A percentile compares a stretch with the other conserved stretches of the same genome.
These are phyloP conservation scores for Dynastes grantii DNA, from an alignment of 2,888 invertebrate species.

Conservation along the genomic window DNA sequence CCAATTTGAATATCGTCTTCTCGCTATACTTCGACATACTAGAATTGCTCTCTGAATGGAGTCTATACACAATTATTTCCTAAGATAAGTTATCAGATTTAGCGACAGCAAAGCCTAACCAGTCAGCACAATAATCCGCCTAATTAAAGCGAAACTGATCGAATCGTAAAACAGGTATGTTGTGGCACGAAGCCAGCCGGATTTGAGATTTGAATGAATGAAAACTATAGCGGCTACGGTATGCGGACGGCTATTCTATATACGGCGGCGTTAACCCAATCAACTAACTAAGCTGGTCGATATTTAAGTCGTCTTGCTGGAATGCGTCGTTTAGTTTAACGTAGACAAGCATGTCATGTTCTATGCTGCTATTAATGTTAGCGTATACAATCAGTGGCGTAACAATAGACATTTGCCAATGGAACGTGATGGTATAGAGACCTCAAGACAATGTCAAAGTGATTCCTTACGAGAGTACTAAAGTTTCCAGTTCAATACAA, in stretches of 20 bases:
- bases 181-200: constrained; percentile 13
- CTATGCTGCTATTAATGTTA: neutral
- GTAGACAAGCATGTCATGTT: neutral
- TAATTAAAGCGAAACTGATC: constrained; percentile 13
- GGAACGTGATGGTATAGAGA: too few species aligned
- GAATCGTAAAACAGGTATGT: constrained; percentile 24
- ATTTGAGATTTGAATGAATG: constrained; percentile 23
- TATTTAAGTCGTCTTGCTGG: neutral
- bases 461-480: too few species aligned
- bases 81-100: constrained; percentile 23
- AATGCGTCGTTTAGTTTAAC: constrained; percentile 2
- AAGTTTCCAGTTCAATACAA: too few species aligned
- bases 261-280: constrained; percentile 14
- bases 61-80: constrained; percentile 3
- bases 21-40: neutral
- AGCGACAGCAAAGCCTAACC: constrained; percentile 12
- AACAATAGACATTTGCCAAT: too few species aligned
- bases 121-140: constrained; percentile 17
- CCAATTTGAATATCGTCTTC: neutral
- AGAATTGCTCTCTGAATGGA: neutral
- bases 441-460: too few species aligned
- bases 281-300: constrained; percentile 24
- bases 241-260: neutral
- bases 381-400: neutral
- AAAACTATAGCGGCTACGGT: constrained; percentile 22